Evolutionary conservation across 2,797 vertebrate genomes (phyloP), one percentile per base, ranked within the genome.

Genomic region (Eremophila alpestris): DNA sequence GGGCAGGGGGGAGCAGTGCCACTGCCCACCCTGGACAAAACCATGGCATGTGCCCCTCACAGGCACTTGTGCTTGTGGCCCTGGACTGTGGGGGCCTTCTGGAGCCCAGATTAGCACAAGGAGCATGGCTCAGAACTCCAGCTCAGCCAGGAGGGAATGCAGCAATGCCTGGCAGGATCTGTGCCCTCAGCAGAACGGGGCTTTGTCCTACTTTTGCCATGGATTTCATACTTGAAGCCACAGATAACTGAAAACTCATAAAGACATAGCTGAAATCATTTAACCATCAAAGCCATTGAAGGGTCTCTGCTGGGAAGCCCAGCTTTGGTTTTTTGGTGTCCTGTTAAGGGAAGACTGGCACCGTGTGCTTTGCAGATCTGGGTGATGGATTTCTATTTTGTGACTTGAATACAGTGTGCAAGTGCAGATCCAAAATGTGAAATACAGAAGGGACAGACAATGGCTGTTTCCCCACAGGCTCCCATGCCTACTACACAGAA

Each of bases 21-120:
- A n/a, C 27, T 75, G 59, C 70, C 51, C 46, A 81, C 16, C 46
- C 21, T 2, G 1, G 11, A 22, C 2, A 65, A 34, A 70, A 20
- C 22, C 46, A 38, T 0, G 2, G 30, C 70, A 27, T 0, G 3
- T 13, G 46, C 30, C 58, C 73, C 32, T 2, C 3, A 1, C 41
- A 55, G 49, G 6, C 21, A 15, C 56, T 30, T 19, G 43, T 36
- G 58, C 41, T 56, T 11, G 5, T 12, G 59, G 52, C 40, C 60
- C 79, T 67, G 60, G 23, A 34, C 64, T 36, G 1, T 0, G 0
- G 16, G 10, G 32, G 8, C 54, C 24, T 90, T 63, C 55, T 80
- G 58, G 34, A 56, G 46, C 12, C 15, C 24, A 64, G 64, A 46
- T 20, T 11, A 49, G 36, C 24, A 40, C 3, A 11, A 62, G 38